Percentiles rank a stretch among this genome's conserved stretches.
phyloP scores from a whole-genome alignment of 1,140 invertebrate species.

The Anagrus nilaparvatae region DNA sequence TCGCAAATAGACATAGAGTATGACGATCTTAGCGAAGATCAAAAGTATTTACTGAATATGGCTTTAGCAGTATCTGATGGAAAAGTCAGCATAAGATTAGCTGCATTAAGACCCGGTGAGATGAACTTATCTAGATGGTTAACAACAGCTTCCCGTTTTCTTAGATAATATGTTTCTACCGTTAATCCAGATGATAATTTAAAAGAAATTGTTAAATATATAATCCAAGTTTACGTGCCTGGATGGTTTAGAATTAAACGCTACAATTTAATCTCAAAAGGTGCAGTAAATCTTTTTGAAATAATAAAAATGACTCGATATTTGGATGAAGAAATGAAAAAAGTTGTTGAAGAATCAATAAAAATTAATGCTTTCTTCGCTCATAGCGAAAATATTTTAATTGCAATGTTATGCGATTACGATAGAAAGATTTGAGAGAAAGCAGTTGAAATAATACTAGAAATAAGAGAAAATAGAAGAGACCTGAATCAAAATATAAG shows the following conservation, averaged over 20 bases:
- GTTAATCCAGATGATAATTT: neutral
- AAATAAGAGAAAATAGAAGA: neutral
- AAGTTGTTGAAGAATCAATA: neutral
- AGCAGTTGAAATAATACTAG: neutral
- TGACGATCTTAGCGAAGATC: too few species aligned
- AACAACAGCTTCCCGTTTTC: neutral
- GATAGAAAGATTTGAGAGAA: neutral
- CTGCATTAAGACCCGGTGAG: neutral
- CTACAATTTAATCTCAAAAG: neutral
- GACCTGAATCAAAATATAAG: neutral
- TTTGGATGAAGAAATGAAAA: neutral
- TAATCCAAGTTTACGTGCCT: neutral
- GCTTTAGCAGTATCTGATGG: neutral
- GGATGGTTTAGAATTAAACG: neutral
- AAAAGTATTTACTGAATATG: slow-evolving; percentile 1
- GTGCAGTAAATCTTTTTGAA: neutral
- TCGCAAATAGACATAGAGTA: too few species aligned
- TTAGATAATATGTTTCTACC: neutral
- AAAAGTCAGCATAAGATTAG: neutral
- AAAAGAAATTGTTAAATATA: neutral
- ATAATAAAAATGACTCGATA: neutral
- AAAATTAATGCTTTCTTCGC: neutral
- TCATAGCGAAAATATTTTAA: neutral
- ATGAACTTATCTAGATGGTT: neutral
- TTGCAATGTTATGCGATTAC: neutral